phyloP scores from a whole-genome alignment of 1,140 invertebrate species.

The Pseudomyrmex cubaensis region DNA sequence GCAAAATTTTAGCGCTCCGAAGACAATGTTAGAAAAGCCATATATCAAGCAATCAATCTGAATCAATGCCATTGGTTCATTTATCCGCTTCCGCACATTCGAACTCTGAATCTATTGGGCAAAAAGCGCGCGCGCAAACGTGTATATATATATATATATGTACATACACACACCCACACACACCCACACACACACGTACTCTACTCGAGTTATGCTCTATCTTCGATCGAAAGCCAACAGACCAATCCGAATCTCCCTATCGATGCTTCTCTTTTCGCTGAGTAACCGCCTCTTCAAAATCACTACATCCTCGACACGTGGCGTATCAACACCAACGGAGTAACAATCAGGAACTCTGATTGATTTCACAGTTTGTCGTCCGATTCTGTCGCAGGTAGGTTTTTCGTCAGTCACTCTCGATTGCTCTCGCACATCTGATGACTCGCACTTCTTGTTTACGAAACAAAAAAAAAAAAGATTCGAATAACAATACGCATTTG shows the following conservation, averaged over 20 bases:
- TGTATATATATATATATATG: too few species aligned
- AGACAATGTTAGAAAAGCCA: not conserved
- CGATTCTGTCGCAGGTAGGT: not conserved
- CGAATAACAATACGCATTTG: not conserved
- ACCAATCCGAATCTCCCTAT: constrained; percentile 49
- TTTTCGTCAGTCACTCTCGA: constrained; percentile 12
- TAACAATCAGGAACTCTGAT: constrained; percentile 80
- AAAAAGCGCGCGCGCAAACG: too few species aligned
- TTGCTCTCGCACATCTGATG: not conserved
- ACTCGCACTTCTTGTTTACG: not conserved
- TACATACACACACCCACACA: not conserved
- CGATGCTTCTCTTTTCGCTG: constrained; percentile 45
- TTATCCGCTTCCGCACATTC: not conserved
- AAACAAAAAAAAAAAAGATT: not conserved
- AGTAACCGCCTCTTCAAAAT: constrained; percentile 50
- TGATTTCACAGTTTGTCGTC: constrained; percentile 72
- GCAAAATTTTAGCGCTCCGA: not conserved
- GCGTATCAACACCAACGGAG: constrained; percentile 77
- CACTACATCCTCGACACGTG: constrained; percentile 48
- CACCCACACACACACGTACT: constrained; percentile 1
- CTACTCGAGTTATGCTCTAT: constrained; percentile 26
- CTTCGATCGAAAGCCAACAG: constrained; percentile 41
- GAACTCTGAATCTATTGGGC: constrained; percentile 4
- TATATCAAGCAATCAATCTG: not conserved
- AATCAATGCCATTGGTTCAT: not conserved